Conservation (phyloP, 2,888 invertebrate genomes). For the Uropetala carovei region DNA sequence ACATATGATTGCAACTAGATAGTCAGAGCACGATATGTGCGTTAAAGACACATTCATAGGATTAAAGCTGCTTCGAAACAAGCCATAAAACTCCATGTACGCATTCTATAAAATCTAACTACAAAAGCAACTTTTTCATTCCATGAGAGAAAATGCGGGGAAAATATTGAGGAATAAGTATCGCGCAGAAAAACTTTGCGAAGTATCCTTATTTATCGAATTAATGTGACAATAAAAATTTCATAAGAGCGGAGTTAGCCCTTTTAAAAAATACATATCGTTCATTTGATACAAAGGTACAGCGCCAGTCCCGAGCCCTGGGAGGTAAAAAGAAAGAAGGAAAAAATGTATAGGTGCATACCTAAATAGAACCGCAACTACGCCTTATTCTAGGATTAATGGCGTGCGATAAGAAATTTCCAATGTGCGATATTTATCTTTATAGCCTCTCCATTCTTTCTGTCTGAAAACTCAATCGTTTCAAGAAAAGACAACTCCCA, state of each 20-base stretch:
- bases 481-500: conserved; percentile 30
- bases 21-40: neutral
- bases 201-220: too few species aligned
- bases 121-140: neutral
- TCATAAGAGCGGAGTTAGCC: too few species aligned
- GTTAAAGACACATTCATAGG: neutral
- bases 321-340: too few species aligned
- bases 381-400: neutral
- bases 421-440: conserved; percentile 22
- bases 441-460: conserved; percentile 29
- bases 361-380: too few species aligned
- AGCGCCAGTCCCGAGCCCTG: too few species aligned
- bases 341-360: too few species aligned
- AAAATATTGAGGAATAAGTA: too few species aligned
- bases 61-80: conserved; percentile 48
- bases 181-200: too few species aligned
- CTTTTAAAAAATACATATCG: too few species aligned
- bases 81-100: conserved; percentile 21
- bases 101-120: neutral
- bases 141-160: too few species aligned
- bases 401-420: conserved; percentile 1
- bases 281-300: too few species aligned
- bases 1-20: conserved; percentile 34
- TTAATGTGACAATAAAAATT: too few species aligned
- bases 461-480: conserved; percentile 43